These are phyloP conservation scores for Gastracanthus pulcherrimus DNA, from an alignment of 2,888 invertebrate genomes.

Conservation along the genomic window DNA sequence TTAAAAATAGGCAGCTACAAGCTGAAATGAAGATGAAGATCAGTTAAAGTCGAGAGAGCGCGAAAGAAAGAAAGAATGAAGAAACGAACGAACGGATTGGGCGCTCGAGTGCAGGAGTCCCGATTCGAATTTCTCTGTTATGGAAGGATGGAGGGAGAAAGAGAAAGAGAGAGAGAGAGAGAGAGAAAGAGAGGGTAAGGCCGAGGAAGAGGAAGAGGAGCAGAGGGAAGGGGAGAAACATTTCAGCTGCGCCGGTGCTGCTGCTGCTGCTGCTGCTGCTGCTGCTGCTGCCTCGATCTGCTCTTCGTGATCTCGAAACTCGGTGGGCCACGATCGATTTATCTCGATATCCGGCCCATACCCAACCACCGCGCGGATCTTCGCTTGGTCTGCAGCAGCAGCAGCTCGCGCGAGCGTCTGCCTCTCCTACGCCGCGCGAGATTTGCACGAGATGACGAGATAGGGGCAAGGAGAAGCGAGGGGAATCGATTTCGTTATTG, in stretches of 20 bases:
- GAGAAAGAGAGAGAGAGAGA: conserved; percentile 12
- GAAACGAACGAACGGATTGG: conserved; percentile 10
- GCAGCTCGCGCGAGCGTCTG: no score
- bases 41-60: no score
- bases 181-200: neutral
- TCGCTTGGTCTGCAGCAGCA: no score
- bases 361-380: conserved; percentile 46
- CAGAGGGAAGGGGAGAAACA: neutral
- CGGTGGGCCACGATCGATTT: conserved; percentile 66
- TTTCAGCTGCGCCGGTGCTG: conserved; percentile 10
- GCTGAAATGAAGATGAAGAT: conserved; percentile 46
- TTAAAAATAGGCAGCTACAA: conserved; percentile 44
- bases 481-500: conserved; percentile 53
- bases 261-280: neutral
- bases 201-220: conserved; percentile 15
- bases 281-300: conserved; percentile 53
- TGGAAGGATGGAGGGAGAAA: conserved; percentile 30
- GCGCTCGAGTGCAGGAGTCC: neutral
- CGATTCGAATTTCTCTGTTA: conserved; percentile 50
- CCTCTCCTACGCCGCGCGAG: conserved; percentile 24
- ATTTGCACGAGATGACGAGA: conserved; percentile 63
- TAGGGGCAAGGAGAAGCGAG: conserved; percentile 58
- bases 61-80: neutral
- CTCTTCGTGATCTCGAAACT: conserved; percentile 63
- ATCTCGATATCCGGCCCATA: conserved; percentile 66